Conservation (phyloP, 2,888 invertebrate genomes). For the Heliconius ethilla region DNA sequence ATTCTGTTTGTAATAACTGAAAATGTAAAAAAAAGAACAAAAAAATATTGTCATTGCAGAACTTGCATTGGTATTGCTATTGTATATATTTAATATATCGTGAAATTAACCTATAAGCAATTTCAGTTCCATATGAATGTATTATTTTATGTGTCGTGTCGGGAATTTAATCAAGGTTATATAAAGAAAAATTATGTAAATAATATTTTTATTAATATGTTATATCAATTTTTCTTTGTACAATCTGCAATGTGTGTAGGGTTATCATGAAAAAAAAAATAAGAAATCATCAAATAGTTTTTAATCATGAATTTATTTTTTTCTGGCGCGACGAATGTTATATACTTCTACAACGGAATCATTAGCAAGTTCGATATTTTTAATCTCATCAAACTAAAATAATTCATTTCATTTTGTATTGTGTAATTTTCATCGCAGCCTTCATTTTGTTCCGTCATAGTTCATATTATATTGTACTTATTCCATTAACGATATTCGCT, state of each 20-base stretch:
- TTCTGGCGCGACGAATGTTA: slow-evolving; percentile 35
- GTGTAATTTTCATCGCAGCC: slow-evolving; percentile 56
- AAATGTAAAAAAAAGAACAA: slow-evolving; percentile 64
- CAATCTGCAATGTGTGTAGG: slow-evolving; percentile 25
- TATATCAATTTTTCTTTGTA: not conserved
- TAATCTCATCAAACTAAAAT: slow-evolving; percentile 58
- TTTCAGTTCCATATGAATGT: slow-evolving; percentile 65
- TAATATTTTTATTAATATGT: slow-evolving; percentile 10
- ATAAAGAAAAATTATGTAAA: slow-evolving; percentile 6
- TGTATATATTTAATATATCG: slow-evolving; percentile 75
- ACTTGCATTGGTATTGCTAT: slow-evolving; percentile 68
- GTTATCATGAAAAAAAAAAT: slow-evolving; percentile 41
- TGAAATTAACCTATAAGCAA: slow-evolving; percentile 70
- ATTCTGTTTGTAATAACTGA: slow-evolving; percentile 76
- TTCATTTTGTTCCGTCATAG: slow-evolving; percentile 66
- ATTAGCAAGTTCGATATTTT: slow-evolving; percentile 73
- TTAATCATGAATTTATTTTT: slow-evolving; percentile 19
- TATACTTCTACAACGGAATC: slow-evolving; percentile 49
- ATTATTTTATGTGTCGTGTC: slow-evolving; percentile 58
- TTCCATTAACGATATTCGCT: slow-evolving; percentile 78
- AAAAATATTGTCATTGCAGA: slow-evolving; percentile 69
- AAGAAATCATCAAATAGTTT: slow-evolving; percentile 31
- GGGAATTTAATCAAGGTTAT: slow-evolving; percentile 51
- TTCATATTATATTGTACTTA: slow-evolving; percentile 80
- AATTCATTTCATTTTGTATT: slow-evolving; percentile 65